phyloP scores from a whole-genome alignment of 2,888 invertebrate species.

The Mellilla xanthometata region DNA sequence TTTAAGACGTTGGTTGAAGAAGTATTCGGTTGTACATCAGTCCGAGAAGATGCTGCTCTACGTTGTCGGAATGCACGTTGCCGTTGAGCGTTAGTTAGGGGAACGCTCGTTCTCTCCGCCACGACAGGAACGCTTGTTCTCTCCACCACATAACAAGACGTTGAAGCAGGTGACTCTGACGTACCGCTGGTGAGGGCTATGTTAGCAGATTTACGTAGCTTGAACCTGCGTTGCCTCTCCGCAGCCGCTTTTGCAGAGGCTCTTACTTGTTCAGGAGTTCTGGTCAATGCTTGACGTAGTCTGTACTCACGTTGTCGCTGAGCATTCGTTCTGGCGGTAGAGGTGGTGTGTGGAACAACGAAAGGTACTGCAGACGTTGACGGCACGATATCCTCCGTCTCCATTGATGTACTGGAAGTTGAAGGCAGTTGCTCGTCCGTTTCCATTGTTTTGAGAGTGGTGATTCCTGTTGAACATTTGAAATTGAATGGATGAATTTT shows the following conservation, averaged over 20 bases:
- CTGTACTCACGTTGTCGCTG: constrained; percentile 31
- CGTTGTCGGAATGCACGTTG: constrained; percentile 26
- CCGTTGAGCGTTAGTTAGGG: constrained; percentile 24
- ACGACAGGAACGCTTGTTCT: constrained; percentile 23
- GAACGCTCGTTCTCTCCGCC: constrained; percentile 21
- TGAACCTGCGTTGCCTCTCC: constrained; percentile 34
- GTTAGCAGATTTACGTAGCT: constrained; percentile 31
- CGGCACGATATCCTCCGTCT: constrained; percentile 21
- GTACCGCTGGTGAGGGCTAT: constrained; percentile 25
- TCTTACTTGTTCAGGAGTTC: constrained; percentile 32
- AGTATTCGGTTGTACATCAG: constrained; percentile 19
- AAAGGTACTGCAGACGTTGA: constrained; percentile 34
- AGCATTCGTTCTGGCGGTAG: constrained; percentile 29
- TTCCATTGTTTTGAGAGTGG: constrained; percentile 32
- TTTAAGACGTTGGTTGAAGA: constrained; percentile 21
- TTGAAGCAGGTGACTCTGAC: constrained; percentile 25
- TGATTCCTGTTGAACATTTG: no score
- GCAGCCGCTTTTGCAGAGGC: constrained; percentile 33
- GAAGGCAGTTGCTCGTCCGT: constrained; percentile 32
- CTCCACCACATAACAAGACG: no score
- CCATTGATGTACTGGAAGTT: constrained; percentile 21
- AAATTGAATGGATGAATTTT: no score
- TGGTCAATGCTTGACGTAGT: constrained; percentile 21
- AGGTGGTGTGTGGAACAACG: constrained; percentile 31
- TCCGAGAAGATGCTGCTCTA: constrained; percentile 21